Percentiles rank a stretch among this genome's conserved stretches.
phyloP scores from a whole-genome alignment of 2,797 vertebrate species.

The Betta splendens region DNA sequence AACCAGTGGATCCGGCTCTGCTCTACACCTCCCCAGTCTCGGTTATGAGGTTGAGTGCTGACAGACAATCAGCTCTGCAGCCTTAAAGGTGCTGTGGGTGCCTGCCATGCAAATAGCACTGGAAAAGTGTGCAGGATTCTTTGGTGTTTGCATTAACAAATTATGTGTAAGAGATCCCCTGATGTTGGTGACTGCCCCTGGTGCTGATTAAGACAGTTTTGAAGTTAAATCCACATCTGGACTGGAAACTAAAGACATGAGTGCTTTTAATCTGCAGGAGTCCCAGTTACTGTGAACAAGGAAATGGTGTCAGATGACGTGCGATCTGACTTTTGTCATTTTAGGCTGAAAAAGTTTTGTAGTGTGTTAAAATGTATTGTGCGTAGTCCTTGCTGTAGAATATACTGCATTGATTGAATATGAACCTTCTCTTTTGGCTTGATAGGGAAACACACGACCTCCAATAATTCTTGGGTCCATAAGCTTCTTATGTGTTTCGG shows the following conservation, averaged over 20 bases:
- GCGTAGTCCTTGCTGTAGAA: neutral
- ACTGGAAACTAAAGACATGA: conserved; percentile 5
- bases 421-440: conserved; percentile 20
- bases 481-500: conserved; percentile 66
- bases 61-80: conserved; percentile 27
- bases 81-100: conserved; percentile 56
- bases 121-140: conserved; percentile 44
- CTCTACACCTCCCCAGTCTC: conserved; percentile 47
- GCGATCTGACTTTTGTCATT: conserved; percentile 1
- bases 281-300: neutral
- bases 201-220: conserved; percentile 66
- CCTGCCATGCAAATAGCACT: conserved; percentile 60
- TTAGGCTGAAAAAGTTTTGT: neutral
- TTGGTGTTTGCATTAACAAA: conserved; percentile 48
- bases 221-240: conserved; percentile 44
- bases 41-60: conserved; percentile 39
- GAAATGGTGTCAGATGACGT: neutral
- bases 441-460: conserved; percentile 14
- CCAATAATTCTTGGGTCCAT: conserved; percentile 46
- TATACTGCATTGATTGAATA: conserved; percentile 28
- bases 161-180: conserved; percentile 41
- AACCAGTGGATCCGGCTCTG: conserved; percentile 55
- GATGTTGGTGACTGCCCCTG: conserved; percentile 49
- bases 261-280: conserved; percentile 11
- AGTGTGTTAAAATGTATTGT: neutral